Percentiles rank a stretch among this genome's conserved stretches.
These are phyloP conservation scores for Rhizomys pruinosus DNA, from an alignment of 2,113 vertebrate genomes.

Conservation along the genomic window DNA sequence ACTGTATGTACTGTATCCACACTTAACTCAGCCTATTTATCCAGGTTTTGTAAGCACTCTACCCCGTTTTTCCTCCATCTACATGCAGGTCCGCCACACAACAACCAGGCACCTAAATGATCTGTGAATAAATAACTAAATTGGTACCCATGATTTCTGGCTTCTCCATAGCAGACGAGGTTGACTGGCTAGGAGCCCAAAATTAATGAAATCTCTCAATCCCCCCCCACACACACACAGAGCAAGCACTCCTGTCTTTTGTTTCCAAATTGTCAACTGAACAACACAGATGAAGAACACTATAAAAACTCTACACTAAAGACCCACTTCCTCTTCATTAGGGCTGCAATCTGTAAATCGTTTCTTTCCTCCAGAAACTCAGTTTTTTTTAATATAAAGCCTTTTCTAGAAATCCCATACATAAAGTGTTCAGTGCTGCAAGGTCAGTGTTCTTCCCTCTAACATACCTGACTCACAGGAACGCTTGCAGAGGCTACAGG, in stretches of 20 bases:
- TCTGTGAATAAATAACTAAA: constrained; percentile 33
- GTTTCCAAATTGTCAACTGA: constrained; percentile 37
- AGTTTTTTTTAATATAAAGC: constrained; percentile 57
- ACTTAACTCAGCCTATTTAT: neutral
- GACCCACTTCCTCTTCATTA: neutral
- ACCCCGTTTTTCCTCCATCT: neutral
- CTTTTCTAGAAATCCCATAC: constrained; percentile 35
- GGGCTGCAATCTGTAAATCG: constrained; percentile 14
- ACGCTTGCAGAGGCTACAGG: neutral
- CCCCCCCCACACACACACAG: too few relatives aligned
- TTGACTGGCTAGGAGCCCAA: neutral
- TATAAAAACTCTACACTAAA: neutral
- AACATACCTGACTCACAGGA: neutral
- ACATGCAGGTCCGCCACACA: neutral
- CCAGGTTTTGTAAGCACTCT: neutral
- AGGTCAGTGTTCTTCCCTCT: neutral
- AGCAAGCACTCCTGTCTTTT: neutral
- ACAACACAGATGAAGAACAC: neutral
- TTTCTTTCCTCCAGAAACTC: constrained; percentile 45
- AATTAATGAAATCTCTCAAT: too few relatives aligned
- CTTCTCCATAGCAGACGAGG: neutral
- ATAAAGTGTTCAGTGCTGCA: constrained; percentile 41
- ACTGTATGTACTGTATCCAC: too few relatives aligned
- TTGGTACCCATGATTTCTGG: neutral
- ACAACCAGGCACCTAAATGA: neutral